Evolutionary conservation across 2,888 invertebrate genomes (phyloP).

Genomic region (Toxonevra muliebris): DNA sequence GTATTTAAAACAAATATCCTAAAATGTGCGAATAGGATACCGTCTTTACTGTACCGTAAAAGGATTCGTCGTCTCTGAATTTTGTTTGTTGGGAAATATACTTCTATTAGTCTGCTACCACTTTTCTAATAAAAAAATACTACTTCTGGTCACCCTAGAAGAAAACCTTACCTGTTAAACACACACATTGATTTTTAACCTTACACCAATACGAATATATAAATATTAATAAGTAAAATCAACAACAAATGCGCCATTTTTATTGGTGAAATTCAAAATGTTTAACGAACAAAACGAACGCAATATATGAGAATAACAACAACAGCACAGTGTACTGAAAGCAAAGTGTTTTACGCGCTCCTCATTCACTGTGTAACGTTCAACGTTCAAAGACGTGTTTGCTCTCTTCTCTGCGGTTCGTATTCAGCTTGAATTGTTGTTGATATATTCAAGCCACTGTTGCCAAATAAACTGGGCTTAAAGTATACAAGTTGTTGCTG

Average conservation of each 20-base stretch:
- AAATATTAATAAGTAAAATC: constrained; percentile 8
- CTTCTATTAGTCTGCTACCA: no score
- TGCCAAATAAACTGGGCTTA: constrained; percentile 37
- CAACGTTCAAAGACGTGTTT: constrained; percentile 36
- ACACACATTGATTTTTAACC: no score
- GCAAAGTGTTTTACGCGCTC: no score
- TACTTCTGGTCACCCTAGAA: no score
- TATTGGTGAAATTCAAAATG: constrained; percentile 26
- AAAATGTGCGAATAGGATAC: no score
- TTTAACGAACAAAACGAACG: constrained; percentile 24
- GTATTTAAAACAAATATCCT: no score
- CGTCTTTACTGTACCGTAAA: no score
- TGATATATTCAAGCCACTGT: constrained; percentile 30
- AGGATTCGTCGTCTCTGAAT: no score
- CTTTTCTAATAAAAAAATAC: no score
- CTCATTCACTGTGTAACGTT: constrained; percentile 39
- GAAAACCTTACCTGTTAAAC: no score
- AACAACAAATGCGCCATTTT: constrained; percentile 28
- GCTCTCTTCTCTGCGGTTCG: constrained; percentile 12
- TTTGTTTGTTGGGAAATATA: no score
- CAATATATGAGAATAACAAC: background rate
- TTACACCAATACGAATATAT: constrained; percentile 3
- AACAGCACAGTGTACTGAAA: constrained; percentile 30
- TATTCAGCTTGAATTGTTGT: constrained; percentile 17
- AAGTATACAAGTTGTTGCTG: constrained; percentile 23